Percentiles rank a stretch among this genome's conserved stretches.
Evolutionary conservation across 2,888 invertebrate species (phyloP).

Genomic region (Pyrocoelia pectoralis): DNA sequence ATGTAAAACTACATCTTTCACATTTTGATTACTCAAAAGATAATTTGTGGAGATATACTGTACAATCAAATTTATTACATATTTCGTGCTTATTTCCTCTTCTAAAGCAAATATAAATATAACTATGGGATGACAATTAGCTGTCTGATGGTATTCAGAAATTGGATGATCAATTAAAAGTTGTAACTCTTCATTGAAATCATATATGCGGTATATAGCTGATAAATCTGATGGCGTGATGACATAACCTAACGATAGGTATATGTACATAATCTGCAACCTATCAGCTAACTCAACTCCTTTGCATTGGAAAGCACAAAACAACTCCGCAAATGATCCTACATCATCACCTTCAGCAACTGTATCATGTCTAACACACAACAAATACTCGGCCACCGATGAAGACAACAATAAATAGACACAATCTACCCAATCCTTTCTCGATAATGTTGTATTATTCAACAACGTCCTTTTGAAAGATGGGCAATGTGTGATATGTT

Average conservation of each 20-base stretch:
- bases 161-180: constrained; percentile 2
- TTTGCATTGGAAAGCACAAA: background rate
- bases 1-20: background rate
- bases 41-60: background rate
- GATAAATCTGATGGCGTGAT: constrained; percentile 17
- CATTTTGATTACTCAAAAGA: background rate
- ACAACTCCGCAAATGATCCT: background rate
- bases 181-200: constrained; percentile 26
- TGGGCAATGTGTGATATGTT: background rate
- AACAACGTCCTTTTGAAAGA: background rate
- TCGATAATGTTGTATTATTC: background rate
- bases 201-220: constrained; percentile 16
- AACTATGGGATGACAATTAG: constrained; percentile 6
- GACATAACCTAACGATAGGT: constrained; percentile 23
- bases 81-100: background rate
- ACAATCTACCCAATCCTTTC: constrained; percentile 19
- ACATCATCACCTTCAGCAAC: background rate
- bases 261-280: constrained; percentile 21
- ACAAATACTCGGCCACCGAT: background rate
- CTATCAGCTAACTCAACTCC: constrained; percentile 11
- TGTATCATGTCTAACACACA: background rate
- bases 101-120: constrained; percentile 15
- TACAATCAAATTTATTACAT: background rate
- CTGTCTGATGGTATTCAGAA: background rate
- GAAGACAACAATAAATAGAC: constrained; percentile 27